Conservation (phyloP, 1,140 invertebrate genomes). For the Drosophila takahashii region DNA sequence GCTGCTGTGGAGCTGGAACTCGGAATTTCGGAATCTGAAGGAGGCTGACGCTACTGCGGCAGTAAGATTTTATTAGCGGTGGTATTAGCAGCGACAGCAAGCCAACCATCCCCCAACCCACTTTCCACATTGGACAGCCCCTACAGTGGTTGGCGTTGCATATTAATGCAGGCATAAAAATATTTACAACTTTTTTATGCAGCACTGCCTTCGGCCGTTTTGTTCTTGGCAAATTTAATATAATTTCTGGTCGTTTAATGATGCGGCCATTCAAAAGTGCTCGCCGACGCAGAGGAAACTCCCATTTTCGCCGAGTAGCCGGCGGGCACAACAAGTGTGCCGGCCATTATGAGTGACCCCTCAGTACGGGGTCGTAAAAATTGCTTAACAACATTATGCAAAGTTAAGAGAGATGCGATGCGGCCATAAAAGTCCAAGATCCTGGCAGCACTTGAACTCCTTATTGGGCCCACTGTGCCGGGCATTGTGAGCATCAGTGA, state of each 20-base stretch:
- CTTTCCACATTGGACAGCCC: constrained; percentile 6
- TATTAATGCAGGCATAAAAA: constrained; percentile 83
- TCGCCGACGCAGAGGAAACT: constrained; percentile 18
- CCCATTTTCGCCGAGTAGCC: constrained; percentile 37
- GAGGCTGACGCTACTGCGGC: constrained; percentile 56
- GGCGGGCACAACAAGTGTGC: constrained; percentile 70
- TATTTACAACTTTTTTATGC: constrained; percentile 83
- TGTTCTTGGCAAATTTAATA: constrained; percentile 73
- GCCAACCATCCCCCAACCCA: constrained; percentile 9
- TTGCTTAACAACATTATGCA: constrained; percentile 72
- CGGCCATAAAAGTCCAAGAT: constrained; percentile 46
- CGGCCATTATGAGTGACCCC: constrained; percentile 55
- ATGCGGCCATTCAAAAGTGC: constrained; percentile 75
- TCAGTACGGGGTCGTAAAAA: constrained; percentile 65
- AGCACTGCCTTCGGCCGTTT: constrained; percentile 25
- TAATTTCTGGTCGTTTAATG: constrained; percentile 82
- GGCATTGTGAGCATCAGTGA: constrained; percentile 20
- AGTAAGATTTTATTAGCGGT: constrained; percentile 83
- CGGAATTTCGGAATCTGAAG: constrained; percentile 32
- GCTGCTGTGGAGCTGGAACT: too few species aligned
- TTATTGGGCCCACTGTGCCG: constrained; percentile 53
- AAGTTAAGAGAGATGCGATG: constrained; percentile 51
- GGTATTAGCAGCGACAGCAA: constrained; percentile 75
- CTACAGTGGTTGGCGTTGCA: constrained; percentile 77
- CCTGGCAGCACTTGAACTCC: neutral